Evolutionary conservation across 2,113 vertebrate genomes (phyloP), one percentile per base, ranked within the genome.

Genomic region (Periophthalmus modestus): DNA sequence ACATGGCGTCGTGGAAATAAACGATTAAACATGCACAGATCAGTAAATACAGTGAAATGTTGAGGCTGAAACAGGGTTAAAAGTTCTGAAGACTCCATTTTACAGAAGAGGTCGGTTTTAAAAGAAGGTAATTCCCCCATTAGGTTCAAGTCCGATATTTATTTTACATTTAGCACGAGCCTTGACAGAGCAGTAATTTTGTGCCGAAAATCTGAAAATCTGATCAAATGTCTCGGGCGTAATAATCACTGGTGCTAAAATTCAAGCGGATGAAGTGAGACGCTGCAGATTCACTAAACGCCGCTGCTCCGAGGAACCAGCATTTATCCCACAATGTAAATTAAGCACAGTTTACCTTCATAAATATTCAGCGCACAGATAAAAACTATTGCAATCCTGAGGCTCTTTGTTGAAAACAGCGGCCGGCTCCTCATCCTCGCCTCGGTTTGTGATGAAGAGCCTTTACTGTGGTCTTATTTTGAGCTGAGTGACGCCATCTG

Each of bases 81-180:
- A 28, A 28, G 28, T 3, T 28, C 28, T 28, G 3, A 28, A 28
- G 28, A 28, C 2, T 28, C 28, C 2, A 28, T 28, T 28, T 28
- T 28, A 3, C 28, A 28, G 28, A 28, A 28, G 1, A 28, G 28
- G 28, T 28, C 3, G 2, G 28, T 3, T 28, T 28, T 28, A 28
- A 28, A 28, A 28, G 28, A 43, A 43, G 39, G 39, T 43, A 43
- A 36, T 73, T 39, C 61, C 18, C 72, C 74, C 59, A 59, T 82
- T 79, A 74, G 28, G 21, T 71, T 74, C 68, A 82, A 74, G 68
- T 68, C 70, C 46, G 58, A 52, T 16, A 52, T 52, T 50, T 21
- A 36, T 59, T 15, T 55, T 73, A 70, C 57, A 65, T 77, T 43
- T 48, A 43, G 33, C 58, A 48, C 66, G 55, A 54, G 63, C 65